Conservation (phyloP, 2,113 vertebrate genomes). For the Microcebus tavaratra region DNA sequence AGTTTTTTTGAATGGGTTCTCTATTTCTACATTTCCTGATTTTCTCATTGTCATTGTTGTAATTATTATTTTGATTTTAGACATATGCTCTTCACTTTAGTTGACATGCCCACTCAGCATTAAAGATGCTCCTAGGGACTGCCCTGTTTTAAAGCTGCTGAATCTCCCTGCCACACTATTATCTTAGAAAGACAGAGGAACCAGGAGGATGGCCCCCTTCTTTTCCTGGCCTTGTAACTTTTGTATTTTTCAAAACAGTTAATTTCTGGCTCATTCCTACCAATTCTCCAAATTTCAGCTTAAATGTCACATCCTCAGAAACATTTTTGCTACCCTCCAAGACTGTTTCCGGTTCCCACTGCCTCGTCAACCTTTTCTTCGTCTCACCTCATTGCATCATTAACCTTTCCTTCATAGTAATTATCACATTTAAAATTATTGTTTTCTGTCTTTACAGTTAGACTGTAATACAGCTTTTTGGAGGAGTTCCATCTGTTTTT, state of each 20-base stretch:
- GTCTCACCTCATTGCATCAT: not conserved
- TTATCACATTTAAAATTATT: not conserved
- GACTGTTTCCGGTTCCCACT: not conserved
- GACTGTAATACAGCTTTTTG: not conserved
- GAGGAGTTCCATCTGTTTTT: not conserved
- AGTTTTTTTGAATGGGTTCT: not conserved
- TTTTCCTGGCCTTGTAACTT: not conserved
- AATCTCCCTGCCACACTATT: not conserved
- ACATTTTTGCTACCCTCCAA: not conserved
- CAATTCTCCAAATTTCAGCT: constrained; percentile 30
- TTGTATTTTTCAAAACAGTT: not conserved
- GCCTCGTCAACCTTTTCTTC: not conserved
- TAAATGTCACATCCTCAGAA: constrained; percentile 7
- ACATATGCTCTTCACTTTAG: not conserved
- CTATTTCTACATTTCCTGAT: not conserved
- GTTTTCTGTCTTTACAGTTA: not conserved
- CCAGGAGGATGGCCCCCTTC: not conserved
- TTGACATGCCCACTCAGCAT: not conserved
- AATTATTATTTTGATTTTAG: constrained; percentile 38
- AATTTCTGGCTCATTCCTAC: not conserved
- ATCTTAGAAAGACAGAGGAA: not conserved
- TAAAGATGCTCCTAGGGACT: not conserved
- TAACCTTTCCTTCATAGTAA: not conserved
- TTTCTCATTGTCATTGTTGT: not conserved
- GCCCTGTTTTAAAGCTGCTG: not conserved